phyloP scores from a whole-genome alignment of 2,113 vertebrate species.

The Pluvialis apricaria region DNA sequence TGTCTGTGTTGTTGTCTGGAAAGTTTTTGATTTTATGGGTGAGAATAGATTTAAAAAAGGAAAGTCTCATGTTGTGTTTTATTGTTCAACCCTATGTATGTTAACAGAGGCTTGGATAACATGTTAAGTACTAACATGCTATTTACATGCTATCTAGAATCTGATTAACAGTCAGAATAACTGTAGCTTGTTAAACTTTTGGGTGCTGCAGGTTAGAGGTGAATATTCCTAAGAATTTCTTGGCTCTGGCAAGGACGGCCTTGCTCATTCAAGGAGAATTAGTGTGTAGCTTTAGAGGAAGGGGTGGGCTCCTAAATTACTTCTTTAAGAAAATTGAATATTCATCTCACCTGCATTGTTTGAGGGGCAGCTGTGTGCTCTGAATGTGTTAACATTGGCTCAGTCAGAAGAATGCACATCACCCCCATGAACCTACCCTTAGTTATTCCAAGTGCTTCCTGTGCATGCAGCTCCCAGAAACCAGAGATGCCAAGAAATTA shows the following conservation, averaged over 20 bases:
- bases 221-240: neutral
- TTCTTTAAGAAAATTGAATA: neutral
- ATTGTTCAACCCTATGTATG: neutral
- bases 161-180: neutral
- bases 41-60: neutral
- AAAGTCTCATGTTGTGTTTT: neutral
- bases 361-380: neutral
- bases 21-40: neutral
- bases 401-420: neutral
- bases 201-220: neutral
- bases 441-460: neutral
- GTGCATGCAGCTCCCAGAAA: neutral
- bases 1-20: neutral
- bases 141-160: neutral
- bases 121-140: neutral
- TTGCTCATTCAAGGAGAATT: neutral
- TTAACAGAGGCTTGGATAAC: neutral
- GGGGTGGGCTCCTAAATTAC: neutral
- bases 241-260: neutral
- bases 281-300: neutral
- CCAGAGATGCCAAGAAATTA: neutral
- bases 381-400: neutral
- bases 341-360: neutral
- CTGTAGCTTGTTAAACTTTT: neutral
- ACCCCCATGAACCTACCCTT: accelerated